Evolutionary conservation across 2,113 vertebrate species (phyloP), one percentile per base, ranked within the genome.

Genomic region (Neodon shergylaensis): DNA sequence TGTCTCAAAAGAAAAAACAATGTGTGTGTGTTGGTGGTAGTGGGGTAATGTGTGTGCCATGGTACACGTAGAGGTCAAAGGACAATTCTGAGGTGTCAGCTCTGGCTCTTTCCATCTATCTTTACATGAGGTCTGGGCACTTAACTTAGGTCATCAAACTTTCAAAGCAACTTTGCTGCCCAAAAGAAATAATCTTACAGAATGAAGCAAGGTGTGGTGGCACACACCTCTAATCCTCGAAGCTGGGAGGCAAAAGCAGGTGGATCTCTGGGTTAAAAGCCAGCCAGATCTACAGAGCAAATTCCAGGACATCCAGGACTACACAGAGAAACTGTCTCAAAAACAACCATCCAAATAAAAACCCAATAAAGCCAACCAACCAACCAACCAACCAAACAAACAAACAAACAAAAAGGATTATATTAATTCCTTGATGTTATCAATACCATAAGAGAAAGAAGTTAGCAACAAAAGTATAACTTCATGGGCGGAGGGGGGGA

Each of bases 371-470:
- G 14, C 66, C 66, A 66, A 66, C 28, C 68, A 72, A 70, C 19
- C 33, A n/a, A 70, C 66, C 66, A 66, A 66, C 28, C 68, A 72
- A 70, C 19, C 33, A n/a, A 70, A 8, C 36, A 77, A 81, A 14
- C 33, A 78, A 17, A 12, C 11, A 49, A 49, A 12, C 49, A 81
- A 52, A 52, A 54, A 33, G 33, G 58, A n/a, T 58, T 68, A 90
- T 9, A 54, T 52, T 90, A 90, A 85, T 77, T 77, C 10, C 28
- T 81, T 87, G 31, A 83, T 61, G n/a, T n/a, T 49, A 86, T 16
- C 42, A 63, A 63, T 66, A 17, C 22, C 90, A 82, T 8, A 17
- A 79, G 24, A 95, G 44, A 72, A 97, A 95, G 89, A 26, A 39
- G 78, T 21, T 44, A 81, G 65, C 13, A 91, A 36, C 49, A 73